Evolutionary conservation across 2,888 invertebrate genomes (phyloP).

Genomic region (Heliconius erato): DNA sequence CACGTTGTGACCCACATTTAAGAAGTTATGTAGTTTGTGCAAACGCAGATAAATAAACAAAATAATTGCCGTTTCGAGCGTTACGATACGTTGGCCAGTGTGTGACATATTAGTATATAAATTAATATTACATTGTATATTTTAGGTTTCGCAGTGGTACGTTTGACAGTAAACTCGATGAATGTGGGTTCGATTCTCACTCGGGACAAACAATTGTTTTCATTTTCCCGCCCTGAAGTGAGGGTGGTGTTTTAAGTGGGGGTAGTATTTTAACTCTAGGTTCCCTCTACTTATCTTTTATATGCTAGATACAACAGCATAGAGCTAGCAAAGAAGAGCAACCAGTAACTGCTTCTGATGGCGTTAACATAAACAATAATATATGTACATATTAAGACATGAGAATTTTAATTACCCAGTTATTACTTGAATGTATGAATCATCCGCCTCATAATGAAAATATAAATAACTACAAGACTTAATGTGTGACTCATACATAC

Average conservation of each 20-base stretch:
- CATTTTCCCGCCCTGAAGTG: background rate
- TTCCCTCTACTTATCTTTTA: background rate
- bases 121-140: background rate
- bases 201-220: background rate
- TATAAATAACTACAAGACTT: background rate
- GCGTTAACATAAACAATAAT: slow-evolving; percentile 10
- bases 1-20: slow-evolving; percentile 42
- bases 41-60: slow-evolving; percentile 45
- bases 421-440: slow-evolving; percentile 12
- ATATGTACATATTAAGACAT: background rate
- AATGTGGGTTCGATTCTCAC: background rate
- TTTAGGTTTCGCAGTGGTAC: too few species aligned
- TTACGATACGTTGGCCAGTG: slow-evolving; percentile 7
- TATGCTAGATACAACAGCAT: too few species aligned
- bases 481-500: slow-evolving; percentile 7
- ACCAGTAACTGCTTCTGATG: background rate
- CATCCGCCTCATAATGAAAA: slow-evolving; percentile 4
- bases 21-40: slow-evolving; percentile 43
- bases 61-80: slow-evolving; percentile 35
- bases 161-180: background rate
- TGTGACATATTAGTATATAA: background rate
- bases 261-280: too few species aligned
- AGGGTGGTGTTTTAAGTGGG: too few species aligned
- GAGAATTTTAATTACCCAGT: slow-evolving; percentile 8
- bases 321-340: too few species aligned